Base-by-base conservation (phyloP, 2,113 vertebrate genomes). In the Lepidothrix coronata region DNA sequence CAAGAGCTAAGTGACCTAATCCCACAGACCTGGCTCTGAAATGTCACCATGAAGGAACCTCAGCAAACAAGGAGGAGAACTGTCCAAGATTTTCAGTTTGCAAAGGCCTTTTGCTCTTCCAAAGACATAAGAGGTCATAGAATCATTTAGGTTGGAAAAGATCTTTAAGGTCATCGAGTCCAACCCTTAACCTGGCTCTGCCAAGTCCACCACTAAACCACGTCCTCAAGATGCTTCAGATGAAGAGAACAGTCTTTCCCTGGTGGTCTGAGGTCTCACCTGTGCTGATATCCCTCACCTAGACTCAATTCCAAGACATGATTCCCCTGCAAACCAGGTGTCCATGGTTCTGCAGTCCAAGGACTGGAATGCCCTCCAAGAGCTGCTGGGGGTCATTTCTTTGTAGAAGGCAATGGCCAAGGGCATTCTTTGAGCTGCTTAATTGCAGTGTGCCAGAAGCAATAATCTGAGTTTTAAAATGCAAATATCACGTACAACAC, bases 401-500 rank as follows among this genome's bases (percentile, higher is more conserved):
- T 49, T 61, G 55, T 6, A 20, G 43, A 70, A 84, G 37, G 30
- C n/a, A 48, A 18, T 5, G 23, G 31, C 46, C 74, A 39, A 65
- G 76, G 39, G n/a, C 33, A 41, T 74, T 6, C 41, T 58, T 44
- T 37, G 43, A 71, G 49, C 35, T 28, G 17, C 2, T 17, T 30
- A 55, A 27, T 3, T 27, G 59, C n/a, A 44, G 46, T 59, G 33
- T 51, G 52, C 39, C 35, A 25, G 58, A 37, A 61, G 77, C 83
- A 49, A 55, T 22, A 35, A 25, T 14, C 2, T 1, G n/a, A 73
- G 33, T 33, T 77, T 82, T 43, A 89, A 75, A 94, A 79, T 61
- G 52, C n/a, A 96, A 96, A 97, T 1, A 2, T 80, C 52, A 98
- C 99, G 90, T 98, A 99, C 99, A 96, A 98, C 98, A 94, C 98